Conservation (phyloP, 2,888 invertebrate genomes). For the Watsonalla binaria region DNA sequence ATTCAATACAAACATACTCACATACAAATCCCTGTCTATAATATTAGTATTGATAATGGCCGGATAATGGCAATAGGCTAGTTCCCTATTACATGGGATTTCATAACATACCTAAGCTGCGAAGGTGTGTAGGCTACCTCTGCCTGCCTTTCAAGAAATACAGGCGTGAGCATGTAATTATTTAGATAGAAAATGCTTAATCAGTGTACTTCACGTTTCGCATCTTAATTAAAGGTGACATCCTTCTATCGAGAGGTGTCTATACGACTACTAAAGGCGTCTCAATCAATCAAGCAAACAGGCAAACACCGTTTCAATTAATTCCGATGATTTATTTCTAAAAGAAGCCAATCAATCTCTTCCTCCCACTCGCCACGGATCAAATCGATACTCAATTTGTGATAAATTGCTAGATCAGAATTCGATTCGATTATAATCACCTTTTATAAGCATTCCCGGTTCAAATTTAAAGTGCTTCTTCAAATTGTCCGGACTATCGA, state of each 20-base stretch:
- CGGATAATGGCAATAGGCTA: too few species aligned
- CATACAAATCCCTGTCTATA: too few species aligned
- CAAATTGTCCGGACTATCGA: constrained; percentile 28
- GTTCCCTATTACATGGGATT: too few species aligned
- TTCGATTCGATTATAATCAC: constrained; percentile 43
- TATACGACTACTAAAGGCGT: background rate
- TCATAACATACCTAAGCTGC: too few species aligned
- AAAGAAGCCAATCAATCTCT: constrained; percentile 26
- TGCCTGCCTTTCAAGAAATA: too few species aligned
- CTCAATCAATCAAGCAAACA: background rate
- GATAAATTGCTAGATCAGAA: constrained; percentile 38
- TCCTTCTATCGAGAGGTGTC: background rate
- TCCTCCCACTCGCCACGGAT: constrained; percentile 17
- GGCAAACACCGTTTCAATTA: background rate
- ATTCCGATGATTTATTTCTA: constrained; percentile 14
- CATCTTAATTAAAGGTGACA: background rate
- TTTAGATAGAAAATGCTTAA: too few species aligned
- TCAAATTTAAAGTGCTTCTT: constrained; percentile 37
- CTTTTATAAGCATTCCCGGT: constrained; percentile 31
- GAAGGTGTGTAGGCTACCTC: too few species aligned
- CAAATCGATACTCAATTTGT: constrained; percentile 22
- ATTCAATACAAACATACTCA: too few species aligned
- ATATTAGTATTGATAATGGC: too few species aligned
- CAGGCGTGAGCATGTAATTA: too few species aligned
- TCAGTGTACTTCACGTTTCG: background rate